These are phyloP conservation scores for Manduca sexta DNA, from an alignment of 1,140 invertebrate genomes.

Conservation along the genomic window DNA sequence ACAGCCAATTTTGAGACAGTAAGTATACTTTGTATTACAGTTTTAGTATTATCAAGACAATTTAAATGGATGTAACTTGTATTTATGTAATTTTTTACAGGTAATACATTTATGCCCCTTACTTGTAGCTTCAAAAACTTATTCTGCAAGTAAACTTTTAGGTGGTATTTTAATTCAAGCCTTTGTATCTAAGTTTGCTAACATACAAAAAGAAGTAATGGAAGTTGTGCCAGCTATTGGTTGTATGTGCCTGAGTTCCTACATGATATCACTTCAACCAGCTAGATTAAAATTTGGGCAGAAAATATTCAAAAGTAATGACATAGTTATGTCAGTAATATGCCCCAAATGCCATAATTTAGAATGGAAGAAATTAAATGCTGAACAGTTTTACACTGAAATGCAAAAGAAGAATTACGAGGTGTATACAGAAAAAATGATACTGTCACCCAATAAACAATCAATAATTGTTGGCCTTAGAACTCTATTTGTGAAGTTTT, in stretches of 20 bases:
- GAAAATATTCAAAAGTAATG: slow-evolving; percentile 30
- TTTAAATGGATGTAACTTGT: no score
- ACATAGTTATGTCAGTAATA: slow-evolving; percentile 29
- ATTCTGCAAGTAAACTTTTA: slow-evolving; percentile 49
- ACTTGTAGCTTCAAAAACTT: slow-evolving; percentile 35
- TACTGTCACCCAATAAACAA: slow-evolving; percentile 20
- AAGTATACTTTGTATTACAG: slow-evolving; percentile 13
- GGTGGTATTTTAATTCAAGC: slow-evolving; percentile 51
- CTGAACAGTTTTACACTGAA: slow-evolving; percentile 11
- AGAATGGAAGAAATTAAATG: slow-evolving; percentile 7
- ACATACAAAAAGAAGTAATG: slow-evolving; percentile 35
- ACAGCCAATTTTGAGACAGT: slow-evolving; percentile 28
- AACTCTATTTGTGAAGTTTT: slow-evolving; percentile 55
- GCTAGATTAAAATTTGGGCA: slow-evolving; percentile 24
- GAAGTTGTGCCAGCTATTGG: slow-evolving; percentile 33
- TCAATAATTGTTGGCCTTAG: slow-evolving; percentile 30
- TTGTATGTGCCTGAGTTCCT: slow-evolving; percentile 46
- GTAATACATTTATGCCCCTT: slow-evolving; percentile 37
- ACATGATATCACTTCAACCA: slow-evolving; percentile 23
- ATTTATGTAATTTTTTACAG: slow-evolving; percentile 31
- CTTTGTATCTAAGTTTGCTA: slow-evolving; percentile 39
- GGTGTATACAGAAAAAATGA: slow-evolving; percentile 24
- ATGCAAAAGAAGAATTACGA: slow-evolving; percentile 22
- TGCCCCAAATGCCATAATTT: slow-evolving; percentile 46
- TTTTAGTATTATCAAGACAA: no score